Evolutionary conservation across 2,888 invertebrate genomes (phyloP).

Genomic region (Cataglyphis albicans): DNA sequence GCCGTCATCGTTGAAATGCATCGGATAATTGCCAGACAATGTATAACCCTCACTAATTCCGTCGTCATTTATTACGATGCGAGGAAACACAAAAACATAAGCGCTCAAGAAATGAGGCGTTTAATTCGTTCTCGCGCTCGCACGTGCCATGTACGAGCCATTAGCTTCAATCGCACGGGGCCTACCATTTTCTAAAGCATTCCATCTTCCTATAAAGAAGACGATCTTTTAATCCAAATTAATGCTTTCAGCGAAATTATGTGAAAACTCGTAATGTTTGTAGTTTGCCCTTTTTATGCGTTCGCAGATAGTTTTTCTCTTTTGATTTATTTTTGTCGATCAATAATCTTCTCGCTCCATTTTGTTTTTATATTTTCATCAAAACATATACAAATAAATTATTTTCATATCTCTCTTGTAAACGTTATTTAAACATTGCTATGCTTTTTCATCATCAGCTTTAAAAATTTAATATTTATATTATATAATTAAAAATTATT

Average conservation of each 20-base stretch:
- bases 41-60: slow-evolving; percentile 43
- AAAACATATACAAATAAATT: background rate
- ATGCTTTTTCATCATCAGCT: background rate
- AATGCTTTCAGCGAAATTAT: slow-evolving; percentile 84
- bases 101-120: slow-evolving; percentile 54
- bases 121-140: slow-evolving; percentile 61
- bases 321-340: slow-evolving; percentile 60
- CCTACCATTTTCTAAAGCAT: slow-evolving; percentile 64
- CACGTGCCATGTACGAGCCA: slow-evolving; percentile 75
- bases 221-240: slow-evolving; percentile 84
- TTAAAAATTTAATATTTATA: background rate
- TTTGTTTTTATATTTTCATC: background rate
- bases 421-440: background rate
- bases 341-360: slow-evolving; percentile 61
- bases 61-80: slow-evolving; percentile 38
- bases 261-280: slow-evolving; percentile 79
- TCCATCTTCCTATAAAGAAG: slow-evolving; percentile 74
- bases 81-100: slow-evolving; percentile 37
- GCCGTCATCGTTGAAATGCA: slow-evolving; percentile 6
- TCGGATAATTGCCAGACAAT: slow-evolving; percentile 14
- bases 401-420: background rate
- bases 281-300: slow-evolving; percentile 73
- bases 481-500: background rate
- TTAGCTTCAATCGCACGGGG: slow-evolving; percentile 70
- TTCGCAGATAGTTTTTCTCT: slow-evolving; percentile 51